Base-by-base conservation (phyloP, 2,888 invertebrate genomes). In the Habrosyne pyritoides region DNA sequence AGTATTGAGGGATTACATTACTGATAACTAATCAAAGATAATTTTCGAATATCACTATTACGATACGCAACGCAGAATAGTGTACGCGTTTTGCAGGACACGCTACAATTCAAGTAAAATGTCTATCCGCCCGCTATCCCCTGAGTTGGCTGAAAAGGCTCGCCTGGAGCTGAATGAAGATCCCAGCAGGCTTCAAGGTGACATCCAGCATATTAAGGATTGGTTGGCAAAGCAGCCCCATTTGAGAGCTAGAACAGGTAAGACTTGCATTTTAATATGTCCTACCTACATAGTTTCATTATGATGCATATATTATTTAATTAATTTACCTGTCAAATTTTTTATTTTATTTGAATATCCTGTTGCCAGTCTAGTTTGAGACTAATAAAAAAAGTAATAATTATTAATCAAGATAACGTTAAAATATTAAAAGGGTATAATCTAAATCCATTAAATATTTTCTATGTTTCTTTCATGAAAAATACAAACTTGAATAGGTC, bases 141-240 rank as follows among this genome's bases (percentile, higher is more conserved):
- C 85, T 10, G 81, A 70, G 22, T 67, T 89, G 33, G 84, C 82
- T 30, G 86, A 85, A 61, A 87, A 87, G 64, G 94, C 94, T 1
- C 79, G 81, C 47, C 61, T 74, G 14, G 94, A 94, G 74, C 71
- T 95, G 42, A 89, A 91, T 59, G 95, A 95, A 77, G 90, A 92
- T 66, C 91, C 93, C 0, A 83, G 81, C 5, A 77, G 88, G 46
- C 73, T 93, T 46, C 72, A 75, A 0, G 84, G 86, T 55, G 93
- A 94, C 69, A 77, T 95, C 30, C 80, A 90, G 53, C 84, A 89
- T 65, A 81, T 94, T 21, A 92, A 90, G 67, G 89, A 93, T 30
- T 94, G 94, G 94, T 69, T 94, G 10, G 77, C 82, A 1, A 93
- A 94, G 67, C 94, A 94, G 68, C 92, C 93, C 0, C 93, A 94